Percentiles rank a stretch among this genome's conserved stretches.
These are phyloP conservation scores for Glyptemys insculpta DNA, from an alignment of 2,797 vertebrate genomes.

Conservation along the genomic window DNA sequence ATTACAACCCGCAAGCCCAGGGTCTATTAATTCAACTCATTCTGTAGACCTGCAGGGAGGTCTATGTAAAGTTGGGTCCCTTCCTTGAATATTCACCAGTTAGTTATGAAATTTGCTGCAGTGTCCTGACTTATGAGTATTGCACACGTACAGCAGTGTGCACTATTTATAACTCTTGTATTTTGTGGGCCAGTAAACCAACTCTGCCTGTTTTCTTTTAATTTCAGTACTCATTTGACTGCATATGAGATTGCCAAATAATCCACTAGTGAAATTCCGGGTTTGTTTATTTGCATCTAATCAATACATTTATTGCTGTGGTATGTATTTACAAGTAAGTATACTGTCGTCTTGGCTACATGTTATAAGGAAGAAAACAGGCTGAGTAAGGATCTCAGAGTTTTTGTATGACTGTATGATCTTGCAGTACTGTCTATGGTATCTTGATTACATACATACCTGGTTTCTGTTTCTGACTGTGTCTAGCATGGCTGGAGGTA, in stretches of 20 bases:
- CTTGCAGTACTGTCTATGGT: background rate
- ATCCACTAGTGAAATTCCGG: background rate
- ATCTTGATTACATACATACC: background rate
- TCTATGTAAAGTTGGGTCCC: background rate
- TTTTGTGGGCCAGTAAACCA: background rate
- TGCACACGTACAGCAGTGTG: background rate
- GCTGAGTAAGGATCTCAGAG: background rate
- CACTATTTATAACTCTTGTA: background rate
- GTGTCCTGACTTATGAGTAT: no score
- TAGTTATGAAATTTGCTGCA: background rate
- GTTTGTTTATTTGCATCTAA: background rate
- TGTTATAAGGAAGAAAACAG: background rate
- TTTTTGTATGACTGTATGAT: background rate
- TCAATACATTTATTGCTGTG: background rate
- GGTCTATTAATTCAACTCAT: background rate
- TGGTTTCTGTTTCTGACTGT: background rate
- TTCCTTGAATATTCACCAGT: background rate
- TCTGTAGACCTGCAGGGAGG: background rate
- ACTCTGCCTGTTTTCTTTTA: background rate
- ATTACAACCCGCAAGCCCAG: fast-evolving
- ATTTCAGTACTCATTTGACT: background rate
- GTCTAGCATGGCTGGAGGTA: background rate
- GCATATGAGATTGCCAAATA: background rate
- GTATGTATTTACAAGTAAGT: background rate
- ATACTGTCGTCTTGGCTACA: background rate